Evolutionary conservation across 2,888 invertebrate species (phyloP), one percentile per base, ranked within the genome.

Genomic region (Yponomeuta sedellus): DNA sequence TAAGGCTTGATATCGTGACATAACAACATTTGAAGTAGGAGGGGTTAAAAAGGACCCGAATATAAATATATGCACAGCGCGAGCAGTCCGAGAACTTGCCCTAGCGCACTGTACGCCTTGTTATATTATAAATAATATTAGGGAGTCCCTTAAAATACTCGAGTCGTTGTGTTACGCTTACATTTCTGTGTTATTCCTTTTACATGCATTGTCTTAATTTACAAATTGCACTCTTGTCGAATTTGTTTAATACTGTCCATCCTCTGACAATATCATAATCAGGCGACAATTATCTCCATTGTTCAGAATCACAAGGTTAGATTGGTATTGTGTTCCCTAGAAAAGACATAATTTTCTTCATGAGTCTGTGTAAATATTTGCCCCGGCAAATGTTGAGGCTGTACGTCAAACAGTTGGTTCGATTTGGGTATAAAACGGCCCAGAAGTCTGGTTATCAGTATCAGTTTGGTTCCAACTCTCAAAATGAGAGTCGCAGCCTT

Each of bases 381-480:
- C 70, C 70, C 72, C 22, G 25, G 5, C 20, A 44, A 66, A 64
- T 68, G 68, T 70, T 72, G 68, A 68, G 11, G 66, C 40, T 67
- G 61, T 72, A 71, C 77, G 76, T 78, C 73, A 77, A 69, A 72
- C 68, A 25, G 64, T 39, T 12, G 16, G 0, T 16, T 16, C 39
- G 64, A 69, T 69, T 77, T 77, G 69, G 61, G 80, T 90, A 89
- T 90, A 89, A 82, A 90, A 82, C 72, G 76, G 70, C 68, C 28
- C 52, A 8, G 66, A 68, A 65, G 70, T 66, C 69, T 64, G 68
- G 67, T 44, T 66, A 67, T 69, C 69, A 70, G 71, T 76, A 89
- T 89, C 89, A 89, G 87, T 85, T 77, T 82, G 86, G 86, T 82
- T 79, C 75, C 80, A 79, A 78, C 87, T 89, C 89, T 88, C 85